These are phyloP conservation scores for Steinernema scapterisci DNA, from an alignment of 2,888 invertebrate species.

Conservation along the genomic window DNA sequence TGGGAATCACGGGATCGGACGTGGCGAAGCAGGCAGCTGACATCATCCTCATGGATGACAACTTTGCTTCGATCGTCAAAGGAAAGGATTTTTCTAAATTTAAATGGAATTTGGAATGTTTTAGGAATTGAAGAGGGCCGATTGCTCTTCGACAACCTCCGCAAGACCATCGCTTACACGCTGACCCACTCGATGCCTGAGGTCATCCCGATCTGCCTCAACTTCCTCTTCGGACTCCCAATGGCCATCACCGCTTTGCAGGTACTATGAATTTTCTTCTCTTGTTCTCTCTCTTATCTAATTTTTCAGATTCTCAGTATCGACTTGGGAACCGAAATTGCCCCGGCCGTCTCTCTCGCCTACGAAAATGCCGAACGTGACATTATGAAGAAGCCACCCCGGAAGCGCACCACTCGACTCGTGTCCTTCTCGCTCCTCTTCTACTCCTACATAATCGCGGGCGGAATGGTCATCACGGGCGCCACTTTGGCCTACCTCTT, in stretches of 20 bases:
- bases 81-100: conserved; percentile 51
- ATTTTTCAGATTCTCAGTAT: conserved; percentile 36
- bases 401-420: conserved; percentile 35
- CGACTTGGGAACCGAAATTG: conserved; percentile 37
- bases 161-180: conserved; percentile 41
- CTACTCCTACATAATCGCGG: conserved; percentile 39
- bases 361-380: conserved; percentile 39
- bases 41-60: conserved; percentile 54
- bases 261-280: neutral
- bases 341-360: conserved; percentile 34
- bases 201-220: conserved; percentile 39
- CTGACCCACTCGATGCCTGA: conserved; percentile 43
- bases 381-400: conserved; percentile 38
- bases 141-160: conserved; percentile 44
- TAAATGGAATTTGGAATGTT: conserved; percentile 53
- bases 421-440: conserved; percentile 36
- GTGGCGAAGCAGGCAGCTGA: conserved; percentile 61
- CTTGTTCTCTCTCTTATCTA: no score
- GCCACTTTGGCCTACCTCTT: conserved; percentile 35
- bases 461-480: conserved; percentile 33
- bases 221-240: conserved; percentile 44
- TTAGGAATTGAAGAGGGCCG: conserved; percentile 45
- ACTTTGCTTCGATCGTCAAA: conserved; percentile 53
- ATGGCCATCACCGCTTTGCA: conserved; percentile 39
- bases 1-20: conserved; percentile 53